Conservation (phyloP, 2,113 vertebrate genomes). For the Tachycineta bicolor region DNA sequence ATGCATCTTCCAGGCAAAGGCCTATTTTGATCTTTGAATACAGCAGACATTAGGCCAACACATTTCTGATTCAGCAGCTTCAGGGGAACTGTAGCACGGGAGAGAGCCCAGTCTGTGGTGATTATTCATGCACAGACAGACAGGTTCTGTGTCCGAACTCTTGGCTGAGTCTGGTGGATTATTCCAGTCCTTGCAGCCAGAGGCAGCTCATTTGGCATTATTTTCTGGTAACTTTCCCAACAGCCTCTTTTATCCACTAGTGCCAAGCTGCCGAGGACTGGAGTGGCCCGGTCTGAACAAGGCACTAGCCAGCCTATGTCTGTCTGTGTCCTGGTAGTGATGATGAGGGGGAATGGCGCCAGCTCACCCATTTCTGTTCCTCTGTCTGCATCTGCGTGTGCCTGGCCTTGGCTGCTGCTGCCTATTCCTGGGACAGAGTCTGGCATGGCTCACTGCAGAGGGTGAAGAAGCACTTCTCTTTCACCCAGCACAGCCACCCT, state of each 20-base stretch:
- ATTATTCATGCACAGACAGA: not conserved
- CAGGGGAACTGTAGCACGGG: not conserved
- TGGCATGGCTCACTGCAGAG: not conserved
- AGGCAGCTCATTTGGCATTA: not conserved
- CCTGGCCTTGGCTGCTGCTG: not conserved
- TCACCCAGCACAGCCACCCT: not conserved
- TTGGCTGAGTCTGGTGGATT: not conserved
- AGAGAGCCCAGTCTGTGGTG: not conserved
- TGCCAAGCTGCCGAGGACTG: not conserved
- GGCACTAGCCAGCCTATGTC: not conserved
- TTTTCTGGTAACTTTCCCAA: not conserved
- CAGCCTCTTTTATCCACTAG: not conserved
- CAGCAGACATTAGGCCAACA: not conserved
- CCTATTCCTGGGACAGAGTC: not conserved
- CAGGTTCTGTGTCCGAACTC: not conserved
- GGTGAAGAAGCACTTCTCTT: not conserved
- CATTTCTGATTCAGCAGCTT: not conserved
- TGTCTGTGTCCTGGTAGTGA: not conserved
- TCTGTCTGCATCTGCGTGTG: not conserved
- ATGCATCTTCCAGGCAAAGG: not conserved
- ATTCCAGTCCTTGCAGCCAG: slow-evolving; percentile 1
- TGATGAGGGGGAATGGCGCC: not conserved
- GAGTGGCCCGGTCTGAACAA: not conserved
- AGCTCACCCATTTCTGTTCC: rapidly evolving
- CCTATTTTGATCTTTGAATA: not conserved